phyloP scores from a whole-genome alignment of 1,140 invertebrate genomes.

The Pseudachorutes palmiensis region DNA sequence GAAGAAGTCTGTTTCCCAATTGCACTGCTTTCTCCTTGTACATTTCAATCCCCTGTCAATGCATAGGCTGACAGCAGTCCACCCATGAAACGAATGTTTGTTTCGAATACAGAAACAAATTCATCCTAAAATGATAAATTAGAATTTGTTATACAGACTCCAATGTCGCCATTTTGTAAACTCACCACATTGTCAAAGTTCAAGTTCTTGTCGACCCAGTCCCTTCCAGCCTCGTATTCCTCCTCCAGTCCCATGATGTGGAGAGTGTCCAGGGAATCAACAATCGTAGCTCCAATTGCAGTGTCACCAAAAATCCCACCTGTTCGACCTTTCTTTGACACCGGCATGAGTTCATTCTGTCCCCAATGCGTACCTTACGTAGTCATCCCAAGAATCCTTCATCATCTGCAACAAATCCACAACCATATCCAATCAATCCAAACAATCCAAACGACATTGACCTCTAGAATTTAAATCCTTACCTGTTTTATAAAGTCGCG shows the following conservation, averaged over 20 bases:
- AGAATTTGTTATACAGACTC: not conserved
- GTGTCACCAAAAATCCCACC: conserved; percentile 81
- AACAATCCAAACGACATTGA: not conserved
- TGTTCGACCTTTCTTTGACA: conserved; percentile 79
- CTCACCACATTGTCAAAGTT: conserved; percentile 68
- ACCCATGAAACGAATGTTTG: conserved; percentile 85
- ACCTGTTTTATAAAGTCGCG: conserved; percentile 71
- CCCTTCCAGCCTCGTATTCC: conserved; percentile 49
- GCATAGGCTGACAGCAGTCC: conserved; percentile 49
- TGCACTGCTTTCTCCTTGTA: conserved; percentile 47
- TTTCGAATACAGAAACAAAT: conserved; percentile 95
- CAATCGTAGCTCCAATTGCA: conserved; percentile 52
- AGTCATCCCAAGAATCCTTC: conserved; percentile 90
- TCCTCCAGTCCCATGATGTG: conserved; percentile 49
- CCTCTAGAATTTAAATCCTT: conserved; percentile 31
- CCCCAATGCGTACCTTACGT: conserved; percentile 96
- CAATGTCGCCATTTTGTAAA: not conserved
- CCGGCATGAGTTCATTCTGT: conserved; percentile 89
- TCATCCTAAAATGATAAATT: conserved; percentile 57
- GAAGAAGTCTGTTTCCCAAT: conserved; percentile 84
- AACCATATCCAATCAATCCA: too few species aligned
- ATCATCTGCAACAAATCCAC: conserved; percentile 95
- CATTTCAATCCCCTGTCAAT: conserved; percentile 47
- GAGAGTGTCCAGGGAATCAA: conserved; percentile 51
- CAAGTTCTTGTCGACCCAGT: conserved; percentile 64